Base-by-base conservation (phyloP, 2,888 invertebrate genomes). In the Nesidiocoris tenuis region DNA sequence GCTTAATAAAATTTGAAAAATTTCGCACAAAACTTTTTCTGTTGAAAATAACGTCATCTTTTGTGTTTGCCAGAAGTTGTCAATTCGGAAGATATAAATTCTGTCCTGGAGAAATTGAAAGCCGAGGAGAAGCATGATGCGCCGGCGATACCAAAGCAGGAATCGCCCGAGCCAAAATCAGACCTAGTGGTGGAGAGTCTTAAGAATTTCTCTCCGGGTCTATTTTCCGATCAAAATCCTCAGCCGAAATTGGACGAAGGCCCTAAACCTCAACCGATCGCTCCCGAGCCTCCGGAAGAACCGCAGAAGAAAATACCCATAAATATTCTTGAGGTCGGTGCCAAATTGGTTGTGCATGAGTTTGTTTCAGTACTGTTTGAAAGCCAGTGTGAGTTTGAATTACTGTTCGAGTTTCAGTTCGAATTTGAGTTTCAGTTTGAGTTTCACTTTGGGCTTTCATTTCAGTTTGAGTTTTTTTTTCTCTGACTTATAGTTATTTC, bases 211-310 rank as follows among this genome's bases (percentile, higher is more conserved):
- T 72, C 72, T 61, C 72, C 72, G 9, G 72, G 54, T 12, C 12
- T 39, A 9, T 54, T 72, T 21, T 72, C 72, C 1, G 72, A 72
- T 72, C 72, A 72, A 7, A 72, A 72, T 54, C 72, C 72, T 1
- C 72, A 72, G 22, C 72, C 72, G 19, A 72, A 72, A 39, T 39
- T 55, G 0, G 63, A 72, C 21, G 72, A 72, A 39, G 72, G 72
- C 1, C 72, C 72, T 1, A 72, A 72, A 17, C 72, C 72, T 0
- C 72, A 72, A 22, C 72, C 72, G 0, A 21, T 72, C 3, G 72
- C 72, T 2, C 72, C 72, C 1, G 72, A 72, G 61, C 72, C 72
- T 7, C 72, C 72, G 12, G 63, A 72, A 61, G 72, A 72, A 5
- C 72, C 63, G 3, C 61, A 39, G 22, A 72, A 72, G 54, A 72